Base-by-base conservation (phyloP, 2,797 vertebrate species). In the Echiichthys vipera region DNA sequence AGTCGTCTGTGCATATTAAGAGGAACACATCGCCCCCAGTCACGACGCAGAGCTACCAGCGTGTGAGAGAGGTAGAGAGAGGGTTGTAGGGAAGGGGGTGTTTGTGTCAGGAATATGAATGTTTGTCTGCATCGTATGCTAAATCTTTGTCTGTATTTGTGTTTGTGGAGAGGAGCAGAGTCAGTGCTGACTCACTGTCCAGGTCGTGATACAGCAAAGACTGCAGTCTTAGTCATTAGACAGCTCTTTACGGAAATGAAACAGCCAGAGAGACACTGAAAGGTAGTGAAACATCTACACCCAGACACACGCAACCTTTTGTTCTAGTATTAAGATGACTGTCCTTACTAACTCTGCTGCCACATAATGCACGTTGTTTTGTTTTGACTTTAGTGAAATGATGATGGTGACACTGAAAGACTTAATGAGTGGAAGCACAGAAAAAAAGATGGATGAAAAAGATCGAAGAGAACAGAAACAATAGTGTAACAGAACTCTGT, bases 171-270 rank as follows among this genome's bases (percentile, higher is more conserved):
- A 49, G 20, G 51, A 77, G 73, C 71, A 59, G 73, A 80, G 88
- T 90, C 74, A 40, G 78, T 90, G 89, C 92, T 94, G 93, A 94
- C 90, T 95, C 93, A 95, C 87, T 83, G 85, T 87, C 79, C 81
- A 66, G 89, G 89, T 93, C 78, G 83, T 89, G 86, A 93, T 87
- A 85, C 83, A 84, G 80, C 86, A 87, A 77, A 86, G 83, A 89
- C 93, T 92, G 91, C 92, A 93, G 91, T 80, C 85, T 92, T 90
- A 91, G 89, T 93, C 88, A 91, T 95, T 80, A 80, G 66, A 86
- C 63, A 73, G 69, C 65, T 75, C 77, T 87, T 78, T 74, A 81
- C 69, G 71, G 66, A 90, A 91, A 86, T 5, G 37, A 84, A 84
- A 77, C 37, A 63, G 40, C 25, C 15, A 77, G 40, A 75, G 55